Conservation (phyloP, 2,113 vertebrate species). For the Pteronura brasiliensis region DNA sequence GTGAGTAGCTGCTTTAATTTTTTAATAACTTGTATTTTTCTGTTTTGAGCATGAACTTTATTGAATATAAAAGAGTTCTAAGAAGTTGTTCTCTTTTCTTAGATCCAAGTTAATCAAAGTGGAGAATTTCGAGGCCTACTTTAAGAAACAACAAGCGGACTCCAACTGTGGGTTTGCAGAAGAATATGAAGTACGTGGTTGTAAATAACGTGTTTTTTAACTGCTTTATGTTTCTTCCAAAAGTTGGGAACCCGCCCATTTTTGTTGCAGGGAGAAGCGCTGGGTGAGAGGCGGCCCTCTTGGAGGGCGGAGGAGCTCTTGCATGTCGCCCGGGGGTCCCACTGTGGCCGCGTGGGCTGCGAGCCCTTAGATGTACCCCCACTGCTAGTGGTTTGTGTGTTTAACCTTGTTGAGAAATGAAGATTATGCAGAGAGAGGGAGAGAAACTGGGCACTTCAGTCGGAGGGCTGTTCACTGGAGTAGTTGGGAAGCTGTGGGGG, state of each 20-base stretch:
- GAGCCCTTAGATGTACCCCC: not conserved
- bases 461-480: not conserved
- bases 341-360: rapidly evolving
- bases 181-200: constrained; percentile 91
- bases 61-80: not conserved
- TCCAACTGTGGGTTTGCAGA: constrained; percentile 97
- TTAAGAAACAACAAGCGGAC: constrained; percentile 93
- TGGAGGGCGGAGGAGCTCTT: not conserved
- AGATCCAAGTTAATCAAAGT: constrained; percentile 88
- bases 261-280: not conserved
- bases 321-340: rapidly evolving
- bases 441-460: not conserved
- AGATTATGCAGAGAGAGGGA: not conserved
- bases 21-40: not conserved
- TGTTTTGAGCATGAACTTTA: not conserved
- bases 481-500: not conserved
- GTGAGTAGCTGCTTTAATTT: constrained; percentile 76
- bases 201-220: not conserved
- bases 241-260: not conserved
- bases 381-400: not conserved
- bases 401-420: not conserved
- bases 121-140: constrained; percentile 91
- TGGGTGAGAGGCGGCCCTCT: not conserved
- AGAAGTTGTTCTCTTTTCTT: constrained; percentile 9
- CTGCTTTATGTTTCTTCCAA: not conserved